Evolutionary conservation across 1,140 invertebrate species (phyloP), one percentile per base, ranked within the genome.

Genomic region (Hestina assimilis): DNA sequence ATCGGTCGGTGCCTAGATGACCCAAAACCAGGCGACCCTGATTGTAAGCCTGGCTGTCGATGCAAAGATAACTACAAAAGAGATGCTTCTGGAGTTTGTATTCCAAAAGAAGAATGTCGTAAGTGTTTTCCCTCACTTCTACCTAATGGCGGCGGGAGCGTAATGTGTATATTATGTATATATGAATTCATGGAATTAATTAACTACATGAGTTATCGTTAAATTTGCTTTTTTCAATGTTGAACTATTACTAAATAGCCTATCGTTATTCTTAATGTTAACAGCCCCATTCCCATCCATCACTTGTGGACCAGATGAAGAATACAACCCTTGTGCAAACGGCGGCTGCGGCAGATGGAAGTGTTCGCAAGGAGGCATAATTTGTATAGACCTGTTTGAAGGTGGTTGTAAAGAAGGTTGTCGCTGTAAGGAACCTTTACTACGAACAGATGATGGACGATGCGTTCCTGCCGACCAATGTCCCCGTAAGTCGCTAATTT

Each of bases 321-420:
- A 29, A 19, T 58, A 40, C 23, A 29, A 43, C 9, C n/a, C 15
- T 20, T 68, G 66, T 11, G 51, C 47, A 6, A 64, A 68, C 17
- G 65, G 61, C 6, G 61, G 61, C n/a, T 68, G 66, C 24, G 46
- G 43, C 3, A 64, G 46, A 46, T 51, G 43, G 14, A 51, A 52
- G 8, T 68, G 65, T 26, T 57, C 61, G 0, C 57, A 64, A 41
- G 19, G 46, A 4, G 55, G 23, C 24, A 6, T 14, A 2, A 7
- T 60, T 41, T 63, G 60, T 28, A 54, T 67, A n/a, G 63, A 66
- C 15, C 12, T 53, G 15, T 11, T 59, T 3, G 40, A 48, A 35
- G 45, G 54, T 14, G 38, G 24, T 26, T 63, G 54, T 20, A 42
- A 19, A 35, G 19, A 40, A 9, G 54, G 48, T 4, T 63, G 60